Percentiles rank a stretch among this genome's conserved stretches.
Evolutionary conservation across 2,888 invertebrate genomes (phyloP).

Genomic region (Platypus cylindrus): DNA sequence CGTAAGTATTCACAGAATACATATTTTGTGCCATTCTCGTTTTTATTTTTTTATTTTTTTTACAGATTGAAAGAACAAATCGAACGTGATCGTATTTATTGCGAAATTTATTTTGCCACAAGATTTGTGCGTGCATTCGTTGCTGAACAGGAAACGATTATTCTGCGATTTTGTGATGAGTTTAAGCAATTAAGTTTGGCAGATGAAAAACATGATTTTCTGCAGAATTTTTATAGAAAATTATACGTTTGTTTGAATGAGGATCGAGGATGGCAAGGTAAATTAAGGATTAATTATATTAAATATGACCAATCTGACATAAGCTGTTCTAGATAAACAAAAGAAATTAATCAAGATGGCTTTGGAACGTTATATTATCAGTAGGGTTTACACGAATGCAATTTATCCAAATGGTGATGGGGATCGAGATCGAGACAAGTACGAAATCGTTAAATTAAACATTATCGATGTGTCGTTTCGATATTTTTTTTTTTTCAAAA

Average conservation of each 20-base stretch:
- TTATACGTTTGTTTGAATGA: conserved; percentile 56
- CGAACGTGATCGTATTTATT: conserved; percentile 56
- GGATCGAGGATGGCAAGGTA: conserved; percentile 62
- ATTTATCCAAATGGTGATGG: conserved; percentile 96
- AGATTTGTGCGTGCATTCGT: conserved; percentile 71
- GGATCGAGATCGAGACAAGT: conserved; percentile 84
- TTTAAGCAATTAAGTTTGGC: conserved; percentile 68
- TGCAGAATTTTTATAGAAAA: conserved; percentile 67
- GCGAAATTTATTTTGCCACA: conserved; percentile 58
- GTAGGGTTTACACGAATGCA: conserved; percentile 80
- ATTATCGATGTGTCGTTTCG: neutral
- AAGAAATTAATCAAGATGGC: conserved; percentile 65
- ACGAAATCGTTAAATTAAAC: conserved; percentile 25
- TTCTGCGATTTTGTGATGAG: conserved; percentile 65
- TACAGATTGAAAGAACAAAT: conserved; percentile 46
- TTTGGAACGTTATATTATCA: conserved; percentile 85
- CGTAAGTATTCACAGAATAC: conserved; percentile 31
- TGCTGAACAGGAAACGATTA: conserved; percentile 59
- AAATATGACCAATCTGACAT: neutral
- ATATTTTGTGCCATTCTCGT: conserved; percentile 6
- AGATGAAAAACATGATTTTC: conserved; percentile 84
- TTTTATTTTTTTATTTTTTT: conserved; percentile 13
- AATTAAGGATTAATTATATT: conserved; percentile 15
- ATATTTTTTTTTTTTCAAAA: conserved; percentile 5
- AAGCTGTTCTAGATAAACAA: conserved; percentile 58